Conservation (phyloP, 2,113 vertebrate genomes). For the Ondatra zibethicus region DNA sequence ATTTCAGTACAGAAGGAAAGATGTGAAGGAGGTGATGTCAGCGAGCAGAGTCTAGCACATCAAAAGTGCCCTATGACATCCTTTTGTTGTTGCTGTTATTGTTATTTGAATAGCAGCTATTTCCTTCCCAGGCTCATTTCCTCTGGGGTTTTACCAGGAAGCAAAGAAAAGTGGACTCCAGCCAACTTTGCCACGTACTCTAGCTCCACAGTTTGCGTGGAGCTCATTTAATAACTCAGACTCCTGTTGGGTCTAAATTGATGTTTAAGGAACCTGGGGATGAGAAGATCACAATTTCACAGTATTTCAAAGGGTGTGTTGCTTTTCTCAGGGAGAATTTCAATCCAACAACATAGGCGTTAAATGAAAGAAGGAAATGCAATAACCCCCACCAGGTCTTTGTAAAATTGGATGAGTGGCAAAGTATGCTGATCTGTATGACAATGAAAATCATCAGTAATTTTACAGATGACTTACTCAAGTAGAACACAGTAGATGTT, state of each 20-base stretch:
- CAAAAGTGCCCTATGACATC: not conserved
- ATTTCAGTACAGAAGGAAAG: not conserved
- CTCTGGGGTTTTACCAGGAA: constrained; percentile 69
- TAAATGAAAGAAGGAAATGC: constrained; percentile 63
- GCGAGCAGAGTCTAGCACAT: not conserved
- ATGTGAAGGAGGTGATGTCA: not conserved
- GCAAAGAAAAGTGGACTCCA: constrained; percentile 60
- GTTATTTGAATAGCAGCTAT: not conserved
- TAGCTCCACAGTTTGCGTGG: not conserved
- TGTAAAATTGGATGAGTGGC: not conserved
- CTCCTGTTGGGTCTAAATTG: constrained; percentile 71
- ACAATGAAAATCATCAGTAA: not conserved
- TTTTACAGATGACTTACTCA: not conserved
- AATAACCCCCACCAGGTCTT: constrained; percentile 33
- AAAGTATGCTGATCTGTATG: not conserved
- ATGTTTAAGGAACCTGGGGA: constrained; percentile 57
- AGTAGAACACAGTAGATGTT: not conserved
- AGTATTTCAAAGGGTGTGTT: constrained; percentile 59
- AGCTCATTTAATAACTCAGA: constrained; percentile 39
- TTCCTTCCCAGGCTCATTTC: constrained; percentile 67
- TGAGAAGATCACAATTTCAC: constrained; percentile 19
- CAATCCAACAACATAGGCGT: constrained; percentile 3
- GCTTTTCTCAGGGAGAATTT: constrained; percentile 62
- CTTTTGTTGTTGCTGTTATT: not conserved
- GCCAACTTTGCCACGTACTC: constrained; percentile 55